Base-by-base conservation (phyloP, 2,113 vertebrate species). In the Dermatemys mawii region DNA sequence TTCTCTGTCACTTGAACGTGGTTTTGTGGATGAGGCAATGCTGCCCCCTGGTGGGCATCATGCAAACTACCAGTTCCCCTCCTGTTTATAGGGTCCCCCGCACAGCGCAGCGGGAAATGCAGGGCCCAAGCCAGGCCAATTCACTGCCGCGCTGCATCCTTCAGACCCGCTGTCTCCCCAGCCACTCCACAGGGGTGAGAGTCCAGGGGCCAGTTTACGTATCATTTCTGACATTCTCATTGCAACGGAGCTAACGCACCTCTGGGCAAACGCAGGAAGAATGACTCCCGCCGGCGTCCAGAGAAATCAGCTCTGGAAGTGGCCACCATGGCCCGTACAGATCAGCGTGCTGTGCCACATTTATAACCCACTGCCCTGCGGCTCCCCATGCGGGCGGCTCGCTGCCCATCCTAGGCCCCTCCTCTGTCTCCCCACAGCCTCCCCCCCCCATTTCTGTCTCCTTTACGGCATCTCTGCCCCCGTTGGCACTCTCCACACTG, bases 41-140 rank as follows among this genome's bases (percentile, higher is more conserved):
- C 26, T 27, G 96, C 93, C 96, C 96, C 32, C 96, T 94, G 46
- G 75, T 9, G 96, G 95, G 3, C 76, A 78, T 8, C 76, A 0
- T 1, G 32, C 22, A 49, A 32, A 21, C 55, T 24, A 55, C 2
- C 81, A 35, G 73, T 63, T 26, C 2, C 46, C 16, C 80, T 26
- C 17, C 8, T 46, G 67, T 35, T 13, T 44, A 2, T 60, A 0
- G 60, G 13, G 10, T 0, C 4, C 19, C 41, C 11, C n/a, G n/a
- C n/a, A n/a, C n/a, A 27, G 76, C 44, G 2, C 27, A 26, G 44
- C 44, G 2, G 41, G 44, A 49, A 78, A 38, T 8, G 3, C 38
- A 29, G 76, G 14, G 41, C 13, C 32, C 38, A 4, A 48, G 46
- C 24, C 76, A 32, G 32, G 38, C 12, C 41, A 21, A 32, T 12